These are phyloP conservation scores for Bos taurus DNA, from an alignment of 2,113 vertebrate species.

Conservation along the genomic window DNA sequence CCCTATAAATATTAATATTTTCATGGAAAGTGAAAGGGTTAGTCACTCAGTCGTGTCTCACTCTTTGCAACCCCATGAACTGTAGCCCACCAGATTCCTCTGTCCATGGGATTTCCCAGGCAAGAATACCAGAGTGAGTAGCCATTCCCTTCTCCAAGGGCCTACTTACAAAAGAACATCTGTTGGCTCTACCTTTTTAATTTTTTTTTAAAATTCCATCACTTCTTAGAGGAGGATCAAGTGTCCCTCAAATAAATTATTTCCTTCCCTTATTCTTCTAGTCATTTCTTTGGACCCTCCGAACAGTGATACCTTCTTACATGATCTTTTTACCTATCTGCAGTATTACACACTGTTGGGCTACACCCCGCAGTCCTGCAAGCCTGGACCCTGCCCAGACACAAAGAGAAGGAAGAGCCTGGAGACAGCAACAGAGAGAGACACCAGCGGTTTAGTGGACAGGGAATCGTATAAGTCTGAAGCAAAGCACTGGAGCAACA, in stretches of 20 bases:
- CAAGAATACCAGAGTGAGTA: neutral
- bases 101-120: neutral
- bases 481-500: neutral
- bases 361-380: neutral
- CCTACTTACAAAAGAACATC: neutral
- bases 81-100: neutral
- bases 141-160: neutral
- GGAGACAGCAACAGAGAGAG: neutral
- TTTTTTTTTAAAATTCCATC: neutral
- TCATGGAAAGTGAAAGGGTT: neutral
- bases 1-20: neutral
- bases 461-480: neutral
- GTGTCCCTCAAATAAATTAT: neutral
- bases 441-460: neutral
- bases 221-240: neutral
- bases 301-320: neutral
- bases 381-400: neutral
- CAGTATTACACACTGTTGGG: neutral
- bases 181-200: neutral
- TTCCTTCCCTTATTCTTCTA: neutral
- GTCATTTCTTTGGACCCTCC: neutral
- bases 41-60: neutral
- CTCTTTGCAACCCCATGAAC: neutral
- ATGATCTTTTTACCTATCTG: neutral
- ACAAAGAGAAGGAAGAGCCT: neutral